phyloP scores from a whole-genome alignment of 2,888 invertebrate species.

The Laothoe populi region DNA sequence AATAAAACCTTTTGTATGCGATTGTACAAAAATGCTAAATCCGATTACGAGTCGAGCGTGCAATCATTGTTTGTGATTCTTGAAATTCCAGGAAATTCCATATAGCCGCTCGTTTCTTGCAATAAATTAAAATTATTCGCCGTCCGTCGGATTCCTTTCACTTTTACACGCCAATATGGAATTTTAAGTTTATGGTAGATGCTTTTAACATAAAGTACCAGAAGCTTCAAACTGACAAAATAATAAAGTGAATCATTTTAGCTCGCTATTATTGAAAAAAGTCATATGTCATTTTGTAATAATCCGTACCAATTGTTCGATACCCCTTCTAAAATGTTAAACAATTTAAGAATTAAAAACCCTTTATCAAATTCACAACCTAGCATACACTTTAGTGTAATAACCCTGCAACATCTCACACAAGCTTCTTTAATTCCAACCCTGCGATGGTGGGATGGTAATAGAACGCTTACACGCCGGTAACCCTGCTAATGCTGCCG shows the following conservation, averaged over 20 bases:
- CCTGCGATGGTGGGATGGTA: conserved; percentile 4
- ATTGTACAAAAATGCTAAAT: conserved; percentile 20
- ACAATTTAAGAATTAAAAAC: too few species aligned
- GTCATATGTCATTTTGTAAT: too few species aligned
- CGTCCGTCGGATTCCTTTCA: conserved; percentile 2
- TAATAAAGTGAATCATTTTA: too few species aligned
- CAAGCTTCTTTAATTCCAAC: conserved; percentile 4
- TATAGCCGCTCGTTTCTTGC: background rate
- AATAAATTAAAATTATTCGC: conserved; percentile 27
- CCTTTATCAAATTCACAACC: too few species aligned
- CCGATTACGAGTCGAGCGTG: conserved; percentile 22
- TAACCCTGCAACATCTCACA: background rate
- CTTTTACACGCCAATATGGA: conserved; percentile 2
- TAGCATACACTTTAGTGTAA: background rate
- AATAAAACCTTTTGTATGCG: background rate
- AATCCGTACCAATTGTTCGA: too few species aligned
- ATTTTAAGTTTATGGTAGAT: conserved; percentile 5
- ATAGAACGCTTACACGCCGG: conserved; percentile 14
- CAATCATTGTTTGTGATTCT: conserved; percentile 27
- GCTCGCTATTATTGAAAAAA: too few species aligned
- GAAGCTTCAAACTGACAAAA: too few species aligned
- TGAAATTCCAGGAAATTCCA: conserved; percentile 1
- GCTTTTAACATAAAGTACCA: too few species aligned
- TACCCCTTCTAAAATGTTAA: too few species aligned
- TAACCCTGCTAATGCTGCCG: conserved; percentile 21